Evolutionary conservation across 2,888 invertebrate species (phyloP).

Genomic region (Drosophila picticornis): DNA sequence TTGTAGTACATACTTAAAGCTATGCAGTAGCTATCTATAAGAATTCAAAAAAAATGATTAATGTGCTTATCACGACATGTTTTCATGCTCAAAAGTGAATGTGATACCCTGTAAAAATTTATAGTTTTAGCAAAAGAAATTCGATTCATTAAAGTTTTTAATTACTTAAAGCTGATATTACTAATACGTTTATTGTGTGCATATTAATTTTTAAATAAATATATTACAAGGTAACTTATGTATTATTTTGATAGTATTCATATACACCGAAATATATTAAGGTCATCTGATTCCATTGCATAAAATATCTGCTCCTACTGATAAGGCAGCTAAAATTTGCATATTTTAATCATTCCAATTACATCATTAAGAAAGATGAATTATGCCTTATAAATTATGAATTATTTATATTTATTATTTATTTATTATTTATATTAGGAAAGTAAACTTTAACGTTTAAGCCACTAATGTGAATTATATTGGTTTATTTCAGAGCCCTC

Average conservation of each 20-base stretch:
- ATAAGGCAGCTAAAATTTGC: constrained; percentile 2
- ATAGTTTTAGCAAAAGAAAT: not conserved
- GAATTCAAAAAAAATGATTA: constrained; percentile 46
- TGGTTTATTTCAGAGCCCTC: constrained; percentile 86
- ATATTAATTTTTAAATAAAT: not conserved
- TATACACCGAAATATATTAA: not conserved
- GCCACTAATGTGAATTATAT: constrained; percentile 3
- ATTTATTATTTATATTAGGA: no score
- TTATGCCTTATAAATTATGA: not conserved
- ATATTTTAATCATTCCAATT: not conserved
- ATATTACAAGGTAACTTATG: not conserved
- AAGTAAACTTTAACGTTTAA: not conserved
- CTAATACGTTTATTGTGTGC: not conserved
- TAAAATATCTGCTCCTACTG: not conserved
- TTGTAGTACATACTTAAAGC: not conserved
- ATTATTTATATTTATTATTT: not conserved
- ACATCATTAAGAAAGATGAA: not conserved
- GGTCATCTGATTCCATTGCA: not conserved
- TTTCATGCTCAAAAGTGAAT: constrained; percentile 5
- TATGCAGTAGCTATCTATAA: not conserved
- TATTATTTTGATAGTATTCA: not conserved
- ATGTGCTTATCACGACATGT: constrained; percentile 36
- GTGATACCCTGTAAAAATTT: not conserved
- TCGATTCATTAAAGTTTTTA: not conserved
- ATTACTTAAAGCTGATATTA: not conserved